Percentiles rank a stretch among this genome's conserved stretches.
Conservation (phyloP, 2,888 invertebrate species). For the Capitulum mitella region DNA sequence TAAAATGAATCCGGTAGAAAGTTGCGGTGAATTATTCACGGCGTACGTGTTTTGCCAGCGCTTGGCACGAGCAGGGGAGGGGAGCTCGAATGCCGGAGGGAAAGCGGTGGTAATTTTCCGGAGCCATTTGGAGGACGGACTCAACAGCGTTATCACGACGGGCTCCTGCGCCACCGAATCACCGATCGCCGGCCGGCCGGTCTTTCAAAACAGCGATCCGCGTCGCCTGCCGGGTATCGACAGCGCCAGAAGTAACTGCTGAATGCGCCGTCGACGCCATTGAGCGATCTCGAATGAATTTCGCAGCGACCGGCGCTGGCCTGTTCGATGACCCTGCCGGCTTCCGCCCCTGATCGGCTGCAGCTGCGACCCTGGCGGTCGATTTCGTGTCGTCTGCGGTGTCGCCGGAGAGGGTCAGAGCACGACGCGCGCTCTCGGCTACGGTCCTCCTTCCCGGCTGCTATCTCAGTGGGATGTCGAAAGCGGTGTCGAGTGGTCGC, state of each 20-base stretch:
- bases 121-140: not conserved
- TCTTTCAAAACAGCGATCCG: conserved; percentile 21
- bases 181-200: not conserved
- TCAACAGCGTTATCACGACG: not conserved
- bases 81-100: not conserved
- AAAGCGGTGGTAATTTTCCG: not conserved
- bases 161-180: not conserved
- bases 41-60: not conserved
- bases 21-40: not conserved
- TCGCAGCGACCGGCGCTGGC: too few species aligned
- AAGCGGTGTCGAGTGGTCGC: too few species aligned
- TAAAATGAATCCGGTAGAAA: too few species aligned
- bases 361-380: too few species aligned
- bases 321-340: too few species aligned
- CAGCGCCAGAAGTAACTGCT: not conserved
- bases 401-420: too few species aligned
- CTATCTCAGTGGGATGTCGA: too few species aligned
- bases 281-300: not conserved
- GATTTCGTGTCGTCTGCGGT: too few species aligned
- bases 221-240: not conserved
- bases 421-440: too few species aligned
- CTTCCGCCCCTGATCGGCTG: too few species aligned
- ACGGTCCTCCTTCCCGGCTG: too few species aligned
- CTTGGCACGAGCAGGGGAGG: too few species aligned
- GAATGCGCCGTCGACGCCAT: not conserved